These are phyloP conservation scores for Gallinago solitaria DNA, from an alignment of 2,797 vertebrate genomes.

Conservation along the genomic window DNA sequence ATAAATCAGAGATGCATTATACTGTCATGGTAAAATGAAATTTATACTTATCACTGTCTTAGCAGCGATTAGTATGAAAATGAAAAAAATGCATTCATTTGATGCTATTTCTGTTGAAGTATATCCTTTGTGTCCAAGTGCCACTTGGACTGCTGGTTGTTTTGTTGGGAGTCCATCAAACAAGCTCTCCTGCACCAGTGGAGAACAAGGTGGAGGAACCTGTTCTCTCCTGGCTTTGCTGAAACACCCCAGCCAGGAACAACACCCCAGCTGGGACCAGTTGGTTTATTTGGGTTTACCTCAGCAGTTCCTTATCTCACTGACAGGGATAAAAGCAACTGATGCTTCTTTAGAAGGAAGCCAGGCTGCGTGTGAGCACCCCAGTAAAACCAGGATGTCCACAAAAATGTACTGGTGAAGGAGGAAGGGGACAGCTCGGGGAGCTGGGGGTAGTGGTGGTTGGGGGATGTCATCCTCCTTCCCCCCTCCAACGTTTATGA, in stretches of 20 bases:
- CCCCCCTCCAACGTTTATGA: background rate
- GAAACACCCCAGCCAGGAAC: background rate
- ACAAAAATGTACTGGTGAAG: background rate
- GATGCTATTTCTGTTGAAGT: background rate
- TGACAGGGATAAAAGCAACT: background rate
- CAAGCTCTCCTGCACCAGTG: background rate
- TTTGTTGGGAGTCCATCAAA: background rate
- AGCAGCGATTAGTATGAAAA: background rate
- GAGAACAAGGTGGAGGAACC: background rate
- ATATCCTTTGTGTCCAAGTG: background rate
- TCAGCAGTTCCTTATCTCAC: background rate
- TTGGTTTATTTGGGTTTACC: background rate
- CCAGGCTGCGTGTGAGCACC: background rate
- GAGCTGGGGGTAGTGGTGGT: background rate
- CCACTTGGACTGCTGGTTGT: background rate
- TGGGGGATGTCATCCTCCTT: too few species aligned
- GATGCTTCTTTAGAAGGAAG: background rate
- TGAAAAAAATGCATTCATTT: background rate
- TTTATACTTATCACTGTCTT: background rate
- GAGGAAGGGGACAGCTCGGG: background rate
- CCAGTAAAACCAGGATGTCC: background rate
- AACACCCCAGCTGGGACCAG: background rate
- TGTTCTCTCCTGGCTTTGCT: rapidly evolving
- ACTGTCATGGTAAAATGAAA: background rate
- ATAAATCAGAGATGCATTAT: background rate